Evolutionary conservation across 2,888 invertebrate species (phyloP), one percentile per base, ranked within the genome.

Genomic region (Tipula unca): DNA sequence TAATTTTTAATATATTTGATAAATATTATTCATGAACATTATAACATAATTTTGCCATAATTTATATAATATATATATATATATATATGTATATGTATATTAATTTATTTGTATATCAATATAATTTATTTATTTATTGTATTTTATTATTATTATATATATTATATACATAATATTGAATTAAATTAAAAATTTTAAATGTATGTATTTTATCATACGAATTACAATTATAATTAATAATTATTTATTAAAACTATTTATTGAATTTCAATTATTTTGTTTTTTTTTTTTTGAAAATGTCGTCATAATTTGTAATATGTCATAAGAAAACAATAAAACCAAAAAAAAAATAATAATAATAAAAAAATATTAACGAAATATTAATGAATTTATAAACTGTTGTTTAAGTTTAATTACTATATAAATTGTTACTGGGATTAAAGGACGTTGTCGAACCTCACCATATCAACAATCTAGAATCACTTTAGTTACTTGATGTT

Each of bases 31-130:
- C 69, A 25, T 69, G 69, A 69, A 69, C 69, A 69, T 25, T 69
- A 69, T 69, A 69, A 69, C 69, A 69, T 69, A 69, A 69, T 69
- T 69, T 69, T 69, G 69, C 69, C 69, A 69, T 69, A 69, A 69
- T 69, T 17, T 48, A 17, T 48, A 17, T 48, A 48, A 69, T 54
- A 10, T 17, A 54, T 54, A 54, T 54, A 54, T 54, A 32, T 32
- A 6, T 32, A 32, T 32, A 6, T 32, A 32, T 32, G 4, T 39
- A 48, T 48, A 48, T 69, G 10, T 69, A 69, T 69, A 48, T 48
- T 48, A 17, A 48, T 48, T 48, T 48, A 48, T 48, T 48, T 48
- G 17, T 48, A 25, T 25, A 25, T 69, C 69, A 69, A 13, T 69
- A n/a, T n/a, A 69, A 69, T 69, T 69, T 69, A 69, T 69, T 69